A percentile compares a stretch with the other conserved stretches of the same genome.
phyloP scores from a whole-genome alignment of 2,797 vertebrate species.

The Anas capensis region DNA sequence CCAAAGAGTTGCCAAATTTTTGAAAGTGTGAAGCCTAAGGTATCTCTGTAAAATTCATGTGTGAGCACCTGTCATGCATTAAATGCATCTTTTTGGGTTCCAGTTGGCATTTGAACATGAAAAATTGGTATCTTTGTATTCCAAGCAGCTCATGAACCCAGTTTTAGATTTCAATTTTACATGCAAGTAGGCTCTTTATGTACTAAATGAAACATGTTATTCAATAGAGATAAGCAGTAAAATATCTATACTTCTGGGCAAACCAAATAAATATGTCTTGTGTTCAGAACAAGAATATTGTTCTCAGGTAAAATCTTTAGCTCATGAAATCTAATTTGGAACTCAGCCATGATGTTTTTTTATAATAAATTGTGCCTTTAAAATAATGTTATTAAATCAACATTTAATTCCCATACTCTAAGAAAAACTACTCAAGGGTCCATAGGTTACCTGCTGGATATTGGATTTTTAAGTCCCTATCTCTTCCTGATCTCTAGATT shows the following conservation, averaged over 20 bases:
- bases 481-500: constrained; percentile 2
- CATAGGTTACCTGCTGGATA: neutral
- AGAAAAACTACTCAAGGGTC: neutral
- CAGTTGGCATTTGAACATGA: constrained; percentile 34
- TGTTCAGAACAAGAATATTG: neutral
- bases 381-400: neutral
- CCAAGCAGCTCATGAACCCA: neutral
- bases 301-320: neutral
- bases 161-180: constrained; percentile 44
- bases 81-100: constrained; percentile 33
- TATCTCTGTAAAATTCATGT: constrained; percentile 25
- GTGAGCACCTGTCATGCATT: neutral
- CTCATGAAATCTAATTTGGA: neutral
- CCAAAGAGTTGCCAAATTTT: constrained; percentile 38
- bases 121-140: constrained; percentile 29
- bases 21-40: constrained; percentile 10
- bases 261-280: neutral
- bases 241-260: neutral
- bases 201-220: constrained; percentile 18
- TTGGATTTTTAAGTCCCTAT: neutral
- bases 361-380: neutral
- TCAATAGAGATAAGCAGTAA: constrained; percentile 30
- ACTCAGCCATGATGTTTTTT: neutral
- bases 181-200: neutral
- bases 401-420: neutral